Evolutionary conservation across 2,888 invertebrate genomes (phyloP).

Genomic region (Limnephilus rhombicus): DNA sequence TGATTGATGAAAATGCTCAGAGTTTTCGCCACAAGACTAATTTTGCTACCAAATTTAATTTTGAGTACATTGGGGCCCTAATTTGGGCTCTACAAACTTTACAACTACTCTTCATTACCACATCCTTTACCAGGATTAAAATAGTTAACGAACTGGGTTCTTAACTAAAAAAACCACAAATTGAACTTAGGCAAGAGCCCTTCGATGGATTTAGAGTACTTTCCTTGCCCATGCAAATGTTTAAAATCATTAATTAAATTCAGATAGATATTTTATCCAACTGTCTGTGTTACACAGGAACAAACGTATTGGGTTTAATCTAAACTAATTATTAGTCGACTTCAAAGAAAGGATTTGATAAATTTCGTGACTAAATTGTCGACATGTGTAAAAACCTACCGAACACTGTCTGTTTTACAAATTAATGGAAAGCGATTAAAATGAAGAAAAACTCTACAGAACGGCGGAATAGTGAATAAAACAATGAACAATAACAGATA

Average conservation of each 20-base stretch:
- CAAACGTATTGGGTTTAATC: no score
- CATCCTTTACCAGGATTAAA: neutral
- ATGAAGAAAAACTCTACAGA: no score
- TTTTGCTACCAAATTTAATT: neutral
- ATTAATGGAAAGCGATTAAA: no score
- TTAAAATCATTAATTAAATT: neutral
- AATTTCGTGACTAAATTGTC: neutral
- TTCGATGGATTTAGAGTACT: neutral
- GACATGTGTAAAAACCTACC: no score
- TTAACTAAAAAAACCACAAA: neutral
- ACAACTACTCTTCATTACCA: no score
- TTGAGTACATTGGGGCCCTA: neutral
- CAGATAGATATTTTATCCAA: no score
- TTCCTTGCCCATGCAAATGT: neutral
- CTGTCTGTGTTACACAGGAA: no score
- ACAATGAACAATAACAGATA: no score
- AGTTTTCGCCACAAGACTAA: neutral
- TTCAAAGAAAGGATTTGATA: neutral
- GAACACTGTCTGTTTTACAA: no score
- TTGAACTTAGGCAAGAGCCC: neutral
- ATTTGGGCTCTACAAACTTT: neutral
- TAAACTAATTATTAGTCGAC: neutral
- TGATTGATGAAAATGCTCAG: neutral
- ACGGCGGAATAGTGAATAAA: no score
- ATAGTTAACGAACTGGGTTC: neutral